Evolutionary conservation across 2,888 invertebrate genomes (phyloP).

Genomic region (Tricholauxania praeusta): DNA sequence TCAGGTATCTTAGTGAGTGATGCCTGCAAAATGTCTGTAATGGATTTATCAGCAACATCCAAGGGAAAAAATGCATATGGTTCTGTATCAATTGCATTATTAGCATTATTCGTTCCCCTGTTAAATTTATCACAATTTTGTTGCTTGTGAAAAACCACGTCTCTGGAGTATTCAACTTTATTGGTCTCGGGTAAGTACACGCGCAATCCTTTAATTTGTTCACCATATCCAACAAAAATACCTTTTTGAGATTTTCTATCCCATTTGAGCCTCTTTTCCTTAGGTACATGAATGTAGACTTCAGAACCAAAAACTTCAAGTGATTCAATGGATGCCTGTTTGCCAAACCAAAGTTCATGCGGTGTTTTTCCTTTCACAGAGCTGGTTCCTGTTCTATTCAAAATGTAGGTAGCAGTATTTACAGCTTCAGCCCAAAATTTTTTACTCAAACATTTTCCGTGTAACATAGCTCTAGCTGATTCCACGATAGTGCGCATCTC

Average conservation of each 20-base stretch:
- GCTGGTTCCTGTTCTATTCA: constrained; percentile 56
- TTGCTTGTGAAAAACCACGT: constrained; percentile 22
- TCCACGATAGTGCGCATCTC: constrained; percentile 60
- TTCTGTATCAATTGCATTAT: too few species aligned
- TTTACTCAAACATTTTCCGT: constrained; percentile 46
- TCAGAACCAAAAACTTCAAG: constrained; percentile 61
- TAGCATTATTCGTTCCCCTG: too few species aligned
- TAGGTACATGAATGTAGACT: constrained; percentile 59
- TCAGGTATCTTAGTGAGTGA: background rate
- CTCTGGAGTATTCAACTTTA: constrained; percentile 38
- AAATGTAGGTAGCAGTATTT: constrained; percentile 55
- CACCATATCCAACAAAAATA: constrained; percentile 56
- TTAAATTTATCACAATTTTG: too few species aligned
- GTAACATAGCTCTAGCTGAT: constrained; percentile 52
- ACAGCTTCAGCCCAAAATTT: constrained; percentile 64
- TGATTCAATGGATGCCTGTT: constrained; percentile 19
- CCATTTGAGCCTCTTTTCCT: constrained; percentile 56
- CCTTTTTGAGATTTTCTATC: constrained; percentile 54
- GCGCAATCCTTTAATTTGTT: constrained; percentile 54
- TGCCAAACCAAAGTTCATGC: constrained; percentile 50
- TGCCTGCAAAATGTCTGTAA: too few species aligned
- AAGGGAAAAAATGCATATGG: background rate
- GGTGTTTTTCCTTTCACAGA: constrained; percentile 49
- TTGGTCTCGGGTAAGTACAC: constrained; percentile 40
- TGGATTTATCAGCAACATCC: background rate